Evolutionary conservation across 2,888 invertebrate species (phyloP).

Genomic region (Lydus trimaculatus): DNA sequence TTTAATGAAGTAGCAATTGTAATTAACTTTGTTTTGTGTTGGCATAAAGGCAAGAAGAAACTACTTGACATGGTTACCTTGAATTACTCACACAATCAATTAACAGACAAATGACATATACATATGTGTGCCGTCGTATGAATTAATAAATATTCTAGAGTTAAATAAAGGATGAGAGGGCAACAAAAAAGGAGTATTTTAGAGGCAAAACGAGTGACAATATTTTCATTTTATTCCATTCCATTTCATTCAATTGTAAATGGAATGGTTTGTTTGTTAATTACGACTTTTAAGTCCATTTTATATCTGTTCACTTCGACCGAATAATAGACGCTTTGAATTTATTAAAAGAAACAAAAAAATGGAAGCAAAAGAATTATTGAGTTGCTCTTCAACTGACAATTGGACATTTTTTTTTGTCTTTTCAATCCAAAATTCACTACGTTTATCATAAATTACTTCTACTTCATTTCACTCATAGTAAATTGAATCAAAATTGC

Average conservation of each 20-base stretch:
- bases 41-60: not conserved
- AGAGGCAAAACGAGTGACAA: not conserved
- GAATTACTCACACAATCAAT: not conserved
- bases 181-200: not conserved
- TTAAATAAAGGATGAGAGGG: not conserved
- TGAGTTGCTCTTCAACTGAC: not conserved
- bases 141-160: not conserved
- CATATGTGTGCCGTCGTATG: not conserved
- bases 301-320: not conserved
- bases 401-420: not conserved
- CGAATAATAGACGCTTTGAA: conserved; percentile 1
- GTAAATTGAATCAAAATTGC: too few species aligned
- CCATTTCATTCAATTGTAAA: not conserved
- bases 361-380: not conserved
- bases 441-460: not conserved
- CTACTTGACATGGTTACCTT: conserved; percentile 7
- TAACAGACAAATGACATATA: not conserved
- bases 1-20: conserved; percentile 4
- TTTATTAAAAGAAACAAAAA: too few species aligned
- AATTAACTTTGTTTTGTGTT: not conserved
- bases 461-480: too few species aligned
- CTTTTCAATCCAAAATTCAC: not conserved
- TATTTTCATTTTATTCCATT: not conserved
- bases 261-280: not conserved
- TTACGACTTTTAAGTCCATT: not conserved